These are phyloP conservation scores for Petrocephalus schoutedeni DNA, from an alignment of 2,797 vertebrate species.

Conservation along the genomic window DNA sequence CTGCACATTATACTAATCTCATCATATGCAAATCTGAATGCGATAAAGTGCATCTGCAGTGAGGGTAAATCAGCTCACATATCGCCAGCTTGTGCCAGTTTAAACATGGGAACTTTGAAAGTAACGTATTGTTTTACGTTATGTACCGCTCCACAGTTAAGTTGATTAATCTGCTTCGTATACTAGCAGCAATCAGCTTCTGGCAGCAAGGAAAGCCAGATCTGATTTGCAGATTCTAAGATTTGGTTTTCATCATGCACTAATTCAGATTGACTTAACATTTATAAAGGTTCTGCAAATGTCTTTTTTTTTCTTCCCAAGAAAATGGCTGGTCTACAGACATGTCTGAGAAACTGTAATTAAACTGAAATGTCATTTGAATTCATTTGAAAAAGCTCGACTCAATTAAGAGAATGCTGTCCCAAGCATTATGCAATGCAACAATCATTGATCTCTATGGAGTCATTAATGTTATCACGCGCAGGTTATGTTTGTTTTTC, in stretches of 20 bases:
- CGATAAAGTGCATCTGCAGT: neutral
- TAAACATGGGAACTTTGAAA: neutral
- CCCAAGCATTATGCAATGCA: conserved; percentile 53
- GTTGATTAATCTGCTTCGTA: neutral
- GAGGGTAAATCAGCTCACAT: neutral
- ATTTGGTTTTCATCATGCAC: neutral
- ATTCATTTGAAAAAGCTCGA: conserved; percentile 56
- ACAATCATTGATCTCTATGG: conserved; percentile 59
- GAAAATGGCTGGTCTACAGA: neutral
- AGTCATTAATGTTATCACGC: conserved; percentile 54
- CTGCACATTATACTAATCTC: neutral
- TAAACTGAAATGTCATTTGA: conserved; percentile 56
- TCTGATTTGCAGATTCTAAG: neutral
- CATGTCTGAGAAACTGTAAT: conserved; percentile 33
- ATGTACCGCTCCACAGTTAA: neutral
- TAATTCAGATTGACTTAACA: conserved; percentile 12
- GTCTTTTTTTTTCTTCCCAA: conserved; percentile 13
- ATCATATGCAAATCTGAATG: neutral
- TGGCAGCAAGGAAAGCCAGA: neutral
- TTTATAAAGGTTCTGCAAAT: conserved; percentile 19
- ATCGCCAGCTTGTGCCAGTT: neutral
- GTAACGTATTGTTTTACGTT: neutral
- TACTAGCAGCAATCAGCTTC: neutral
- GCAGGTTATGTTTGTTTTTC: conserved; percentile 57
- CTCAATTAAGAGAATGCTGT: conserved; percentile 64